A percentile compares a stretch with the other conserved stretches of the same genome.
phyloP scores from a whole-genome alignment of 2,888 invertebrate species.

The Drosophila eohydei region DNA sequence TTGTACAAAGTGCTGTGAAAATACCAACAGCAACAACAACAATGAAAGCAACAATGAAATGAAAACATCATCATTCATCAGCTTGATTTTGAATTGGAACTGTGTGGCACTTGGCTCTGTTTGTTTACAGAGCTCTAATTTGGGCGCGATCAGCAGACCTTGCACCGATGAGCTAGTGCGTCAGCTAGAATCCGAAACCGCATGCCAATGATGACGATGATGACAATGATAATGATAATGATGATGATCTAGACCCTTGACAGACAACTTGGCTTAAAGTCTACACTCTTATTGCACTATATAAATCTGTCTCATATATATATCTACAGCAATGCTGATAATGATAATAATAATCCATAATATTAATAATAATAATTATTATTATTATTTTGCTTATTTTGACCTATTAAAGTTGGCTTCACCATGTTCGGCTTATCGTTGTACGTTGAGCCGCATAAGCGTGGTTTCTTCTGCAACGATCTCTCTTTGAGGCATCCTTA shows the following conservation, averaged over 20 bases:
- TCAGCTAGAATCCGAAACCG: constrained; percentile 64
- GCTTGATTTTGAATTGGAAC: constrained; percentile 32
- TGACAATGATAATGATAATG: constrained; percentile 7
- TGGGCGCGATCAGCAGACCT: constrained; percentile 71
- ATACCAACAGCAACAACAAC: constrained; percentile 7
- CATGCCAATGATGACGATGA: constrained; percentile 7
- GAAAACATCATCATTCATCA: constrained; percentile 22
- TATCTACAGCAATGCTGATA: background rate
- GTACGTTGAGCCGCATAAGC: constrained; percentile 90
- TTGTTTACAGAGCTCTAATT: constrained; percentile 68
- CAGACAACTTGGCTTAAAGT: constrained; percentile 8
- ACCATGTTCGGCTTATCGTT: constrained; percentile 90
- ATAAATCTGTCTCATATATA: background rate
- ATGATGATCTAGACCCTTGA: constrained; percentile 22
- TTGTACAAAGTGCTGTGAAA: constrained; percentile 33
- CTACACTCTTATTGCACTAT: background rate
- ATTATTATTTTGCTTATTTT: background rate
- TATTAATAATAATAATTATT: background rate
- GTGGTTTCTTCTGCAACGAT: constrained; percentile 98
- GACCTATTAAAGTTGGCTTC: constrained; percentile 88
- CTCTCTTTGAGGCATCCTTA: constrained; percentile 95
- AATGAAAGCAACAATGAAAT: constrained; percentile 20
- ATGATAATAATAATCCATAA: background rate
- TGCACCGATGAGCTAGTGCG: constrained; percentile 48
- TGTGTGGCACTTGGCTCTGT: constrained; percentile 9